These are phyloP conservation scores for Criorhina ranunculi DNA, from an alignment of 2,888 invertebrate genomes.

Conservation along the genomic window DNA sequence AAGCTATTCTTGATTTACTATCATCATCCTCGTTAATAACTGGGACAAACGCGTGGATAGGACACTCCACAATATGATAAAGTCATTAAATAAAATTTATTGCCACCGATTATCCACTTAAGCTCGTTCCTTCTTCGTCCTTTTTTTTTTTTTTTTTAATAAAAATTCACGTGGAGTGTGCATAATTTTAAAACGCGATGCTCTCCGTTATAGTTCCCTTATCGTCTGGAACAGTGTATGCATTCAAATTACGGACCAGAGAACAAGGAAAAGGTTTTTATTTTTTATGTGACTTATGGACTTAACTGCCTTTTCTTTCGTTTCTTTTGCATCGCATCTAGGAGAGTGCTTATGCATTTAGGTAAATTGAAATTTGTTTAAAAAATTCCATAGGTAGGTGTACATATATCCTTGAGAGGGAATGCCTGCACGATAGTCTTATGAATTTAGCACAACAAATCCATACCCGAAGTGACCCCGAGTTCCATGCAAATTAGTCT, in stretches of 20 bases:
- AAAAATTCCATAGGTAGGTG: slow-evolving; percentile 6
- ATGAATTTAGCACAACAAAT: neutral
- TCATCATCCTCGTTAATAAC: slow-evolving; percentile 12
- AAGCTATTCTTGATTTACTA: slow-evolving; percentile 18
- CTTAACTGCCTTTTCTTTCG: slow-evolving; percentile 5
- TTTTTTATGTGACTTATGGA: slow-evolving; percentile 11
- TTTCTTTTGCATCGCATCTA: slow-evolving; percentile 13
- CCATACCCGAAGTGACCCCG: slow-evolving; percentile 7
- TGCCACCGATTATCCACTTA: slow-evolving; percentile 41
- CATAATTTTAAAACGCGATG: slow-evolving; percentile 26
- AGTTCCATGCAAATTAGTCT: slow-evolving; percentile 5
- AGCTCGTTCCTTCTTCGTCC: slow-evolving; percentile 12
- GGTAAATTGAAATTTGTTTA: slow-evolving; percentile 24
- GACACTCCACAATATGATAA: slow-evolving; percentile 42
- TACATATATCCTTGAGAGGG: neutral
- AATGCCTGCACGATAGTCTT: too few species aligned
- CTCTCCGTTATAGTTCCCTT: slow-evolving; percentile 24
- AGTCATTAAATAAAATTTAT: slow-evolving; percentile 62
- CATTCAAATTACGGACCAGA: slow-evolving; percentile 37
- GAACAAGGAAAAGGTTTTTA: slow-evolving; percentile 28
- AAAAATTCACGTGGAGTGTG: slow-evolving; percentile 42
- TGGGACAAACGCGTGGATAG: slow-evolving; percentile 30
- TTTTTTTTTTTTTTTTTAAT: slow-evolving; percentile 1
- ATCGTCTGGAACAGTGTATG: slow-evolving; percentile 34
- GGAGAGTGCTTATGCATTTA: slow-evolving; percentile 10